These are phyloP conservation scores for Digitonthophagus gazella DNA, from an alignment of 2,888 invertebrate genomes.

Conservation along the genomic window DNA sequence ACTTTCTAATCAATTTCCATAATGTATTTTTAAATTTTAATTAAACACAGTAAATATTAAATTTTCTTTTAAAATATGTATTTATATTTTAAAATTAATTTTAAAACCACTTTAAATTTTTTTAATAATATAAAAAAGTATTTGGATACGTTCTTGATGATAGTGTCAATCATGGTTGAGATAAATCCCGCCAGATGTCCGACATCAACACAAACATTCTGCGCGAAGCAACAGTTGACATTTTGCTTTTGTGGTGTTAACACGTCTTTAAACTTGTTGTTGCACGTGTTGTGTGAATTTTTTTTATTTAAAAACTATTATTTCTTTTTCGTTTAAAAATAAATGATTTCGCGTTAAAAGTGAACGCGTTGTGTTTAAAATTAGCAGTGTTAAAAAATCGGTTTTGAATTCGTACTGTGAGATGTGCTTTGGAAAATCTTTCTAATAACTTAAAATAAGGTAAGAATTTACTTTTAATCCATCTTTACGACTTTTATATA, in stretches of 20 bases:
- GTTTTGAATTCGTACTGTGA: neutral
- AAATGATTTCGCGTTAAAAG: too few relatives aligned
- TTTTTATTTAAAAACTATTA: conserved; percentile 10
- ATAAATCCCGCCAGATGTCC: conserved; percentile 29
- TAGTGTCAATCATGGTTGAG: neutral
- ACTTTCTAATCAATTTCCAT: neutral
- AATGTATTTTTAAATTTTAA: neutral
- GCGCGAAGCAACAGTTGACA: conserved; percentile 44
- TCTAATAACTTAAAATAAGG: neutral
- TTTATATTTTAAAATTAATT: too few relatives aligned
- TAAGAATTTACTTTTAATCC: neutral
- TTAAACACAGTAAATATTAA: neutral
- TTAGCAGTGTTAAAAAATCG: neutral
- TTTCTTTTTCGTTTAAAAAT: neutral
- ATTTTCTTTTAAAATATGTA: too few relatives aligned
- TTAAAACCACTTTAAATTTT: neutral
- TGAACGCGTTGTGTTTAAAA: neutral
- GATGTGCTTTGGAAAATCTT: neutral
- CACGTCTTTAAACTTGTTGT: conserved; percentile 5
- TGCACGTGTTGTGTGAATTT: conserved; percentile 19
- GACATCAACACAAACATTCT: conserved; percentile 31
- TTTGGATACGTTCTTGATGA: neutral
- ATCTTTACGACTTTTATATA: neutral
- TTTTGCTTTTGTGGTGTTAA: conserved; percentile 31
- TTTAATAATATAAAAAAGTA: neutral